Conservation (phyloP, 2,797 vertebrate genomes). For the Diglossa cyanea region DNA sequence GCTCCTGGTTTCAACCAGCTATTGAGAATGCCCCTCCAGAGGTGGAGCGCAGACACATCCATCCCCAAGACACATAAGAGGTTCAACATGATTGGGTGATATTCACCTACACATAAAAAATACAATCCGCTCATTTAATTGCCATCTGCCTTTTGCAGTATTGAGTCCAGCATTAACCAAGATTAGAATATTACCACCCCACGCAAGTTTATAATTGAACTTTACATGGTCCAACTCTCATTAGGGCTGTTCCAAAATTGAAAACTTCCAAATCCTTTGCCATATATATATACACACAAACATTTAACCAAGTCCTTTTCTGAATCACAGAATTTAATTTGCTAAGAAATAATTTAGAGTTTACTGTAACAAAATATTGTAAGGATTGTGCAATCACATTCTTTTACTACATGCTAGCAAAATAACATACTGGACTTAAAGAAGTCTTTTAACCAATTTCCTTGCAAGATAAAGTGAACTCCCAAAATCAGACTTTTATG, state of each 20-base stretch:
- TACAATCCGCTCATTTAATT: not conserved
- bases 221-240: not conserved
- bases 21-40: not conserved
- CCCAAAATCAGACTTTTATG: not conserved
- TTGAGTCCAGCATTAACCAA: not conserved
- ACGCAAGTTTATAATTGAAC: not conserved
- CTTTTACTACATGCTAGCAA: not conserved
- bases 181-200: not conserved
- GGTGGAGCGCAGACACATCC: not conserved
- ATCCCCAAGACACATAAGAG: not conserved
- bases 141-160: not conserved
- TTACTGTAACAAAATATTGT: not conserved
- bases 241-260: not conserved
- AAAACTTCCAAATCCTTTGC: not conserved
- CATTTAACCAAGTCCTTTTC: not conserved
- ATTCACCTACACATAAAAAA: not conserved
- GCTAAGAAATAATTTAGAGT: not conserved
- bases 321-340: not conserved
- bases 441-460: not conserved
- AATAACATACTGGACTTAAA: not conserved
- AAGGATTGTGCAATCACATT: not conserved
- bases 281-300: not conserved
- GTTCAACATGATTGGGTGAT: not conserved
- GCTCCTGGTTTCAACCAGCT: not conserved
- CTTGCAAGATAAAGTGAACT: not conserved